These are phyloP conservation scores for Urocolius indicus DNA, from an alignment of 2,113 vertebrate species.

Conservation along the genomic window DNA sequence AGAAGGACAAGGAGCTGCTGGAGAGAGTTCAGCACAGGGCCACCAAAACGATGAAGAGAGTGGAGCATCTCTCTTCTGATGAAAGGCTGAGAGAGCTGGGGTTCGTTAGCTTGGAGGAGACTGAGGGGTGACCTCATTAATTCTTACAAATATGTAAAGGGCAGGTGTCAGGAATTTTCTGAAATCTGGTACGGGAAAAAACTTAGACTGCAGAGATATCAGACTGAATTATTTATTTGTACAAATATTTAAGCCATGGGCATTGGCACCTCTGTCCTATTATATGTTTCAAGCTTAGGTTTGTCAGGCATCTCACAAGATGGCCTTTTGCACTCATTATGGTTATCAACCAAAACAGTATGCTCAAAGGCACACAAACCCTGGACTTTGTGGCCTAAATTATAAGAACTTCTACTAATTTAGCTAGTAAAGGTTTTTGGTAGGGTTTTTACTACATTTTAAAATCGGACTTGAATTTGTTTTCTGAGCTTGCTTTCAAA, in stretches of 20 bases:
- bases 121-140: too few species aligned
- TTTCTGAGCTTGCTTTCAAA: neutral
- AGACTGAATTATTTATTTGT: neutral
- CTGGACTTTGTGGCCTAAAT: neutral
- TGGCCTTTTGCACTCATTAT: neutral
- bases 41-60: too few species aligned
- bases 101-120: too few species aligned
- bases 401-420: neutral
- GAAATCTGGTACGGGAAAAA: neutral
- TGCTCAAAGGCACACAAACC: neutral
- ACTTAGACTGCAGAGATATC: neutral
- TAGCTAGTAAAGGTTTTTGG: neutral
- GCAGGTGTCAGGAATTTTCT: neutral
- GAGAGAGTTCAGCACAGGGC: too few species aligned
- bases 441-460: neutral
- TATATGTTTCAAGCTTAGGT: neutral
- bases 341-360: neutral
- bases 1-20: too few species aligned
- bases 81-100: too few species aligned
- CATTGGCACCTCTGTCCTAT: neutral
- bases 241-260: neutral
- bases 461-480: neutral
- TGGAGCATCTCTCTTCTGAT: too few species aligned
- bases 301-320: neutral
- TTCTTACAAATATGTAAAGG: too few species aligned